These are phyloP conservation scores for Gymnopithys bicolor DNA, from an alignment of 2,797 vertebrate species.

Conservation along the genomic window DNA sequence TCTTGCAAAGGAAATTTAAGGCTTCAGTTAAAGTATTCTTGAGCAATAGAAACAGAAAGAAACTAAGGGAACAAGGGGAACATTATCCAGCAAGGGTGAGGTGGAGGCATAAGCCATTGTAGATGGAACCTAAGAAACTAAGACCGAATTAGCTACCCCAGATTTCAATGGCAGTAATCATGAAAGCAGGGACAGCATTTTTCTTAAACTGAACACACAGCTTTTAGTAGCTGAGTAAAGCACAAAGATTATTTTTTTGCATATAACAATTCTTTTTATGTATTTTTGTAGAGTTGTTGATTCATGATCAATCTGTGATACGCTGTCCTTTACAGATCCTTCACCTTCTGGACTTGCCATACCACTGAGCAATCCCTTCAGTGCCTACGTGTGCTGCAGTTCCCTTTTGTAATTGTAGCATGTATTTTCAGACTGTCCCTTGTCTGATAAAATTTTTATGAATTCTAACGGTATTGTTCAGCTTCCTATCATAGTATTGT, in stretches of 20 bases:
- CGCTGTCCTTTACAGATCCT: neutral
- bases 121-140: neutral
- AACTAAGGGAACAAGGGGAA: neutral
- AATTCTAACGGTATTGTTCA: neutral
- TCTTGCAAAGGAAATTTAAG: neutral
- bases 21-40: neutral
- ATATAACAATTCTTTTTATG: neutral
- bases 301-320: neutral
- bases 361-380: neutral
- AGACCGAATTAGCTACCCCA: neutral
- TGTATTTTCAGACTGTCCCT: neutral
- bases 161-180: neutral
- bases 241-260: neutral
- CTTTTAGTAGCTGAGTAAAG: neutral
- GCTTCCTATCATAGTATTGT: neutral
- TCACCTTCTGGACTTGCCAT: neutral
- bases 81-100: neutral
- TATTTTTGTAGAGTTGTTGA: neutral
- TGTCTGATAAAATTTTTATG: neutral
- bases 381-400: rapidly evolving
- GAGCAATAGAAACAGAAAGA: neutral
- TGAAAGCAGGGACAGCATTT: neutral
- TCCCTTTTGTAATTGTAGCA: neutral
- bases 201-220: neutral
- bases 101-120: neutral